These are phyloP conservation scores for Edolisoma coerulescens DNA, from an alignment of 2,113 vertebrate genomes.

Conservation along the genomic window DNA sequence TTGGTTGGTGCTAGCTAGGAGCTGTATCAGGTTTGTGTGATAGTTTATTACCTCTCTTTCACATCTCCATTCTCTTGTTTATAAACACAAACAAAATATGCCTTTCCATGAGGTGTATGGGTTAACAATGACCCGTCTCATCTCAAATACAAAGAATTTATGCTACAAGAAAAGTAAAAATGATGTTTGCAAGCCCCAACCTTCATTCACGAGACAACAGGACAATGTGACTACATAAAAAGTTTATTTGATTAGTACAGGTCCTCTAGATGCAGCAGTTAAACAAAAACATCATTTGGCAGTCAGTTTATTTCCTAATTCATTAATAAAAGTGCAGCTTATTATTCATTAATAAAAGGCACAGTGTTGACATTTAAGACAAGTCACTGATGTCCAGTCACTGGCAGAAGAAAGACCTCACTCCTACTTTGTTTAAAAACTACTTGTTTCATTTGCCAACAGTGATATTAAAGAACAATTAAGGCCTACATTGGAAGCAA, in stretches of 20 bases:
- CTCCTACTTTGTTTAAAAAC: background rate
- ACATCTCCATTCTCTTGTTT: background rate
- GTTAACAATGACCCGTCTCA: background rate
- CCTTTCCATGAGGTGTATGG: background rate
- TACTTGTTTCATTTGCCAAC: background rate
- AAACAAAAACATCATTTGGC: background rate
- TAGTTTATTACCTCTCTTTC: background rate
- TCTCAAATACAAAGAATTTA: background rate
- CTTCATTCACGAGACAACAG: background rate
- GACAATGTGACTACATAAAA: background rate
- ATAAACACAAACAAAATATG: background rate
- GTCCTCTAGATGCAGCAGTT: background rate
- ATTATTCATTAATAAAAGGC: background rate
- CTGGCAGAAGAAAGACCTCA: background rate
- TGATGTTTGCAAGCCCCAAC: background rate
- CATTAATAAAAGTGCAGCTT: background rate
- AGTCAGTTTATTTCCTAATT: background rate
- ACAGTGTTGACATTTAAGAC: background rate
- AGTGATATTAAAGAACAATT: background rate
- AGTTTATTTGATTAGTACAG: conserved; percentile 23
- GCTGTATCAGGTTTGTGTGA: background rate
- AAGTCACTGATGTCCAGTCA: background rate
- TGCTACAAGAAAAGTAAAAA: background rate
- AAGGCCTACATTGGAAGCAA: background rate
- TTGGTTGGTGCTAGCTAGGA: background rate